phyloP scores from a whole-genome alignment of 2,113 vertebrate genomes.

The Mohoua ochrocephala region DNA sequence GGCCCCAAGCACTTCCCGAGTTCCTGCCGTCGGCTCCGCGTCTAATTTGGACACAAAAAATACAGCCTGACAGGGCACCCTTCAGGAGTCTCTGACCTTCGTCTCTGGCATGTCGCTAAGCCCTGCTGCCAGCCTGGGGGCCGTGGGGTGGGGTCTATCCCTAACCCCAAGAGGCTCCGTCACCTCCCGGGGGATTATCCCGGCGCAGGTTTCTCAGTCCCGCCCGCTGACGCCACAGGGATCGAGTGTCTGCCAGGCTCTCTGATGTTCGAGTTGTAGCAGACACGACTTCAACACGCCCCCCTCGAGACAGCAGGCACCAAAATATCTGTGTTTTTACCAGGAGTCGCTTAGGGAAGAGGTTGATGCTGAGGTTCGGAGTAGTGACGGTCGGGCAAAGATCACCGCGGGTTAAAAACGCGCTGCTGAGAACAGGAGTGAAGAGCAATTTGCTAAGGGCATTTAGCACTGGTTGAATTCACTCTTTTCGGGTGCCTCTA shows the following conservation, averaged over 20 bases:
- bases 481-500: neutral
- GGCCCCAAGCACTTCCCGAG: neutral
- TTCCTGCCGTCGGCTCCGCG: accelerated
- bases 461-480: neutral
- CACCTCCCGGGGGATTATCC: neutral
- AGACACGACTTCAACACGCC: neutral
- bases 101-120: accelerated
- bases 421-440: neutral
- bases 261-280: neutral
- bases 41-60: neutral
- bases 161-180: neutral
- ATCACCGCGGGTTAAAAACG: neutral
- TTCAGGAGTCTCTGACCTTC: neutral
- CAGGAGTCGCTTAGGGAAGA: neutral
- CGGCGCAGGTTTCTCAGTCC: neutral
- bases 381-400: neutral
- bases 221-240: accelerated
- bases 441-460: neutral
- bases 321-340: neutral
- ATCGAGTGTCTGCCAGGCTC: neutral
- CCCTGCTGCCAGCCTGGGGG: neutral
- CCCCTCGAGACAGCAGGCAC: neutral
- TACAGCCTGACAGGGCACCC: neutral
- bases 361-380: neutral
- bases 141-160: neutral